Evolutionary conservation across 1,140 invertebrate species (phyloP), one percentile per base, ranked within the genome.

Genomic region (Ylistrum balloti): DNA sequence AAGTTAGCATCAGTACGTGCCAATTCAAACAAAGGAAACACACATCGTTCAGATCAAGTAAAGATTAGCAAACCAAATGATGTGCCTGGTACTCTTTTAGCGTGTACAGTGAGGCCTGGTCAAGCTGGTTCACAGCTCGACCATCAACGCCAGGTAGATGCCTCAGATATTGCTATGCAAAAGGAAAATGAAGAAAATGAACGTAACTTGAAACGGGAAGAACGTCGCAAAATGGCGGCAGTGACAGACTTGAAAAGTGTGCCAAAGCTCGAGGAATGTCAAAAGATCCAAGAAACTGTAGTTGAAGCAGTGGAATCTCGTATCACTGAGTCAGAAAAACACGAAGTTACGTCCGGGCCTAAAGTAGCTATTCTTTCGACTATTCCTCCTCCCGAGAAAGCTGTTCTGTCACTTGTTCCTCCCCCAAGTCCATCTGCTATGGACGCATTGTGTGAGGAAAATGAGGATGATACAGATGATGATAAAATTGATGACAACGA

Each of bases 351-450:
- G 28, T 74, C 56, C 56, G 56, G 56, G 56, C 56, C 56, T 74
- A 74, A 74, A 74, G 56, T 74, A 74, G 56, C 56, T 28, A 11
- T 74, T 74, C 56, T 74, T 74, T 74, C 56, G 56, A 74, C 56
- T 74, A 74, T 74, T 74, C 56, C 56, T 74, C 56, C 56, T 74
- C 56, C 56, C n/a, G 56, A 74, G n/a, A 74, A 74, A 74, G 56
- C 56, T 74, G 56, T 74, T 74, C 13, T 74, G n/a, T 74, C 56
- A n/a, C 38, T 33, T 86, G 90, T 90, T 0, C 93, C 93, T 33
- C 92, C 92, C 15, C 93, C 93, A 22, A 93, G 92, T 74, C 93
- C 93, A 17, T 88, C 91, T 0, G 92, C 91, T 0, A 91, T 92
- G 89, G 92, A 93, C 34, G 38, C 85, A 2, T 88, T 93, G 32